These are phyloP conservation scores for Dasypolia templi DNA, from an alignment of 2,888 invertebrate genomes.

Conservation along the genomic window DNA sequence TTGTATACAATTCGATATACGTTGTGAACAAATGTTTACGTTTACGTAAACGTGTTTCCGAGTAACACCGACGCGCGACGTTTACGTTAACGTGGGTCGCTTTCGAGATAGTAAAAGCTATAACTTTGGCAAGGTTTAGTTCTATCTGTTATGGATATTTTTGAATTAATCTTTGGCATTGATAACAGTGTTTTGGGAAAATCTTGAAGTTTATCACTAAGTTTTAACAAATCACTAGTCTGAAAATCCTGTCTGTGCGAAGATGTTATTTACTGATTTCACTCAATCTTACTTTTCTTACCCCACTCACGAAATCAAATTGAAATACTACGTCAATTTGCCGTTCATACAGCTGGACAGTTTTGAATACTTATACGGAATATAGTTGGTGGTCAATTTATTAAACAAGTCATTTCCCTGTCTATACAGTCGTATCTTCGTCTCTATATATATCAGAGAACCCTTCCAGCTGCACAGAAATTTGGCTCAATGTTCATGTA, in stretches of 20 bases:
- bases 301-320: no score
- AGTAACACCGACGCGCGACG: conserved; percentile 21
- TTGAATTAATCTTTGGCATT: conserved; percentile 15
- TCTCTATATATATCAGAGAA: not conserved
- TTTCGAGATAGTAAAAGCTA: conserved; percentile 34
- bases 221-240: not conserved
- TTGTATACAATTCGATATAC: no score
- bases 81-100: conserved; percentile 50
- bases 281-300: no score
- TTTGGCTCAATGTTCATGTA: conserved; percentile 24
- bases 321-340: not conserved
- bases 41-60: conserved; percentile 31
- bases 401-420: not conserved
- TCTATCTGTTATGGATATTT: conserved; percentile 4
- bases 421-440: not conserved
- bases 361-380: not conserved
- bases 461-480: not conserved
- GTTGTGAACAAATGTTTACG: no score
- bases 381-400: not conserved
- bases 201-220: conserved; percentile 3
- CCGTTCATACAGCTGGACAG: not conserved
- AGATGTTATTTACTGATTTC: no score
- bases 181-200: conserved; percentile 37
- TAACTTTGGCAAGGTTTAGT: conserved; percentile 24
- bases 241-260: not conserved